A percentile compares a stretch with the other conserved stretches of the same genome.
phyloP scores from a whole-genome alignment of 2,888 invertebrate genomes.

The Nomada goodeniana region DNA sequence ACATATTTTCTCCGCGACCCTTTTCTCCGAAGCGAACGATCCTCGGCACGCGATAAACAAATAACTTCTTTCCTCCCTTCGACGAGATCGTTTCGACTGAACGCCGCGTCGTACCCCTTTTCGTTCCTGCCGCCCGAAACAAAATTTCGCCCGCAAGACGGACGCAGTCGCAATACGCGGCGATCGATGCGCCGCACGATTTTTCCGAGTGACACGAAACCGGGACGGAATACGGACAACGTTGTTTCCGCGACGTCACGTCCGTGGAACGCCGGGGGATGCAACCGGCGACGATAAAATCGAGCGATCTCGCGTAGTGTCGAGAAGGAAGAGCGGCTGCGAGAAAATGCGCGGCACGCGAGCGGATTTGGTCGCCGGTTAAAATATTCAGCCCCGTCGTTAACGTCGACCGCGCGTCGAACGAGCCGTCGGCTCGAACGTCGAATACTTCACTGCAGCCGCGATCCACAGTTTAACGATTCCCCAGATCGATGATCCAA shows the following conservation, averaged over 20 bases:
- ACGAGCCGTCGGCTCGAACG: neutral
- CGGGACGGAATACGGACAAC: conserved; percentile 19
- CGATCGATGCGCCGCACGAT: conserved; percentile 47
- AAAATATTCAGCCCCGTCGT: neutral
- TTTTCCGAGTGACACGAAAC: conserved; percentile 36
- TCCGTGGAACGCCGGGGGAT: conserved; percentile 5
- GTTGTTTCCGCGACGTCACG: conserved; percentile 5
- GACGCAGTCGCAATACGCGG: conserved; percentile 46
- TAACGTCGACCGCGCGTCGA: neutral
- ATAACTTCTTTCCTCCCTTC: neutral
- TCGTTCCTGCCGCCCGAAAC: neutral
- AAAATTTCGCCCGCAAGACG: conserved; percentile 31
- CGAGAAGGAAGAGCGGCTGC: neutral
- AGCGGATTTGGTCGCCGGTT: neutral
- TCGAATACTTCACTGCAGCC: neutral
- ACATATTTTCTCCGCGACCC: neutral
- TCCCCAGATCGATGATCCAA: neutral
- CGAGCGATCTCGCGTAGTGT: neutral
- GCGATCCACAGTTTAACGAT: neutral
- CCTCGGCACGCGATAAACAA: neutral
- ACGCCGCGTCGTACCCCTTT: neutral
- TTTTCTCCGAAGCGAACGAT: neutral
- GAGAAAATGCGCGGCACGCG: neutral
- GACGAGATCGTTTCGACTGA: neutral
- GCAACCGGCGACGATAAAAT: conserved; percentile 32